Conservation (phyloP, 2,888 invertebrate genomes). For the Silvanus unidentatus region DNA sequence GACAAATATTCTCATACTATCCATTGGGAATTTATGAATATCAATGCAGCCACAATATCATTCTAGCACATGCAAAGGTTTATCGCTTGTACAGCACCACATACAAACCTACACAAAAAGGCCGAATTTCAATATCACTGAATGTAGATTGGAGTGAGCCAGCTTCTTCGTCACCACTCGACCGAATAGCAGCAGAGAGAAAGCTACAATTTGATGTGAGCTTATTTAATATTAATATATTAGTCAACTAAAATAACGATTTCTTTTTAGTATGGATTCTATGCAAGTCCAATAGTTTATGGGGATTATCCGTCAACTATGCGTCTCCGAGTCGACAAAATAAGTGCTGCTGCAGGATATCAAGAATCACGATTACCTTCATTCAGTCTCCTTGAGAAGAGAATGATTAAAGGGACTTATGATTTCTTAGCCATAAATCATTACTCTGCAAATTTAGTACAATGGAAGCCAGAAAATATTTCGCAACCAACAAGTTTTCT, state of each 20-base stretch:
- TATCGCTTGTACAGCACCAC: constrained; percentile 43
- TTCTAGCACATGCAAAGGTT: constrained; percentile 46
- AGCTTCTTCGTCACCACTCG: constrained; percentile 44
- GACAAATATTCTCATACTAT: background rate
- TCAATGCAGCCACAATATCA: constrained; percentile 49
- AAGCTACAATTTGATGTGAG: constrained; percentile 52
- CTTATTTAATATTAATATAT: constrained; percentile 14
- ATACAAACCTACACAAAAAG: constrained; percentile 42
- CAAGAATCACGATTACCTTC: constrained; percentile 54
- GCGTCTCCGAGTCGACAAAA: constrained; percentile 48
- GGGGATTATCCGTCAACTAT: constrained; percentile 62
- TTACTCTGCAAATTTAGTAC: constrained; percentile 49
- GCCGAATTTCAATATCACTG: constrained; percentile 52
- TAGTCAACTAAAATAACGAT: background rate
- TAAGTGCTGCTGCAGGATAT: constrained; percentile 54
- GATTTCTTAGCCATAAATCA: constrained; percentile 53
- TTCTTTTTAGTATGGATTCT: constrained; percentile 56
- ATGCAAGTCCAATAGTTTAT: constrained; percentile 55
- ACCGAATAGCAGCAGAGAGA: constrained; percentile 49
- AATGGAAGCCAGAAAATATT: constrained; percentile 30
- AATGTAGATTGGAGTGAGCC: constrained; percentile 52
- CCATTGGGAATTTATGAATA: constrained; percentile 51
- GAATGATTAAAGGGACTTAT: constrained; percentile 52
- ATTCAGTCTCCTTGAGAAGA: constrained; percentile 55
- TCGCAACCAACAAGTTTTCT: constrained; percentile 12